Evolutionary conservation across 2,888 invertebrate species (phyloP).

Genomic region (Neoitamus cyanurus): DNA sequence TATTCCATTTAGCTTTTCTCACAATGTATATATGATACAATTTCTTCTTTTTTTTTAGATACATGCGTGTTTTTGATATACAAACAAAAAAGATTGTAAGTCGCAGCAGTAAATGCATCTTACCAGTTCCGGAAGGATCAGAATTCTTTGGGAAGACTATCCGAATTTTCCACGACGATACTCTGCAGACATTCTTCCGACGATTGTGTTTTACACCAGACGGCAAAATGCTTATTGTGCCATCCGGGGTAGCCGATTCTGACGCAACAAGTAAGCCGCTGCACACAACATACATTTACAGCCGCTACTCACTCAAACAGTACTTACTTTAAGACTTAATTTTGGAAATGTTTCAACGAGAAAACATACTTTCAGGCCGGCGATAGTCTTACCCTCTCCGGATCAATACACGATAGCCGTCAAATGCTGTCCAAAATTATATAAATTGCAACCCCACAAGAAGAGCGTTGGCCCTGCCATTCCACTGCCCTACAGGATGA

Average conservation of each 20-base stretch:
- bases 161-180: conserved; percentile 90
- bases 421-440: conserved; percentile 83
- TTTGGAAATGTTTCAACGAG: not conserved
- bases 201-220: conserved; percentile 91
- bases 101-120: conserved; percentile 71
- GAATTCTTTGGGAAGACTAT: conserved; percentile 72
- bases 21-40: no score
- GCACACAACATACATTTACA: conserved; percentile 71
- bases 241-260: conserved; percentile 85
- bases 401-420: conserved; percentile 85
- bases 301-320: conserved; percentile 72
- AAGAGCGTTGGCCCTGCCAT: conserved; percentile 71
- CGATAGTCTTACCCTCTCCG: conserved; percentile 80
- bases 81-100: conserved; percentile 75
- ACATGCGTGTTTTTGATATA: conserved; percentile 76
- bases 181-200: conserved; percentile 92
- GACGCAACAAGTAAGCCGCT: conserved; percentile 74
- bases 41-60: conserved; percentile 65
- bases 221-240: conserved; percentile 89
- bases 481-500: conserved; percentile 79
- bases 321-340: conserved; percentile 56
- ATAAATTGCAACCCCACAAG: conserved; percentile 68
- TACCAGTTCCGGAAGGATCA: conserved; percentile 72
- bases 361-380: conserved; percentile 72
- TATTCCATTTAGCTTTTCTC: no score